phyloP scores from a whole-genome alignment of 2,888 invertebrate species.

The Hypomecis atomaria region DNA sequence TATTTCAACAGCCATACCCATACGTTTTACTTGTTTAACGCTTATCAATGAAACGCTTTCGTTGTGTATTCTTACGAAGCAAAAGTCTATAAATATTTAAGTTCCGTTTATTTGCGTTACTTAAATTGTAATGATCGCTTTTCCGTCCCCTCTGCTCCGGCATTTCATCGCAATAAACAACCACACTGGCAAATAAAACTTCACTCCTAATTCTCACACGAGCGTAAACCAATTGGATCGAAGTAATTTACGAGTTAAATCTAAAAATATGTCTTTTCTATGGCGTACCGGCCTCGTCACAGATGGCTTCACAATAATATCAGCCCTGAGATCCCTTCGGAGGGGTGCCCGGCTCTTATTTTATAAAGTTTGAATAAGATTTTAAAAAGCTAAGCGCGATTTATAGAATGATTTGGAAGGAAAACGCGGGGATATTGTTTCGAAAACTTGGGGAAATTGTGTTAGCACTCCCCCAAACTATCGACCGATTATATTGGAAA shows the following conservation, averaged over 20 bases:
- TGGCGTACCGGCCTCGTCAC: conserved; percentile 75
- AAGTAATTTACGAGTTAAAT: conserved; percentile 83
- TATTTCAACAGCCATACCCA: too few species aligned
- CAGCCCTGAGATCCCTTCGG: conserved; percentile 64
- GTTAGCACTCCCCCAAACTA: conserved; percentile 37
- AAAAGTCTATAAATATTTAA: conserved; percentile 10
- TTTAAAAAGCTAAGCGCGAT: conserved; percentile 76
- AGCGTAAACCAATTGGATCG: conserved; percentile 82
- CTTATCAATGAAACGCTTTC: too few species aligned
- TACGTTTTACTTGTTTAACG: too few species aligned
- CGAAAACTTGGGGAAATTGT: conserved; percentile 54
- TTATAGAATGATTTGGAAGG: conserved; percentile 63
- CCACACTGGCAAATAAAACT: conserved; percentile 75
- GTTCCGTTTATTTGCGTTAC: conserved; percentile 16
- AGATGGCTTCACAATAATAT: conserved; percentile 84
- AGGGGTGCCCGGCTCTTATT: conserved; percentile 75
- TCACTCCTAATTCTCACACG: conserved; percentile 77
- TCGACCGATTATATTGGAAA: conserved; percentile 33
- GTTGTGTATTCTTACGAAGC: too few species aligned
- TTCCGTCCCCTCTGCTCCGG: conserved; percentile 27
- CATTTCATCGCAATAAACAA: conserved; percentile 61
- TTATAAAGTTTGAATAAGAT: conserved; percentile 84
- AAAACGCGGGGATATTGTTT: conserved; percentile 61
- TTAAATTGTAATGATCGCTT: conserved; percentile 34
- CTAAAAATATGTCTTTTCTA: conserved; percentile 83